Conservation (phyloP, 2,113 vertebrate species). For the Notechis scutatus region DNA sequence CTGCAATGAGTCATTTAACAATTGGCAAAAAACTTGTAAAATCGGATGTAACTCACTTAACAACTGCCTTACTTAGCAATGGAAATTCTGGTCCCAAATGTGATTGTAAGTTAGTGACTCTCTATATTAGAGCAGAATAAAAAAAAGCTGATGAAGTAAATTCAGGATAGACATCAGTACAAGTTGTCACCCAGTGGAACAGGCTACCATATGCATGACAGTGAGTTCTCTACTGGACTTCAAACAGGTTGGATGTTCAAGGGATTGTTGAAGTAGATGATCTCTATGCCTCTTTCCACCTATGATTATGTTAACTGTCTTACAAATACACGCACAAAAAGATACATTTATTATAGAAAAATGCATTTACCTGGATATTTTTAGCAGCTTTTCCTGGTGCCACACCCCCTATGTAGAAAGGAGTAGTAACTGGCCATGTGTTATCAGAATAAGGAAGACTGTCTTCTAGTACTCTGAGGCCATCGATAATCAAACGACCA, state of each 20-base stretch:
- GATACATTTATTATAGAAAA: background rate
- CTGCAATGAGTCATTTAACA: background rate
- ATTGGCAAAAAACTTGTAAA: background rate
- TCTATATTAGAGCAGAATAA: background rate
- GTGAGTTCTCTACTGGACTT: background rate
- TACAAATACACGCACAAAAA: background rate
- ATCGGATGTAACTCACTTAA: too few relatives aligned
- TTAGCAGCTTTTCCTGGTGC: slow-evolving; percentile 81
- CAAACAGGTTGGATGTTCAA: background rate
- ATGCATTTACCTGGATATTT: slow-evolving; percentile 82
- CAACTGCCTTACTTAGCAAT: too few relatives aligned
- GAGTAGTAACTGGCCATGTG: slow-evolving; percentile 76
- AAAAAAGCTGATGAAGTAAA: background rate
- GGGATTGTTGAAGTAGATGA: background rate
- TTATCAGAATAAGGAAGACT: slow-evolving; percentile 48
- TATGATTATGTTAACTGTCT: background rate
- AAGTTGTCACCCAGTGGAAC: background rate
- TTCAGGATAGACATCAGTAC: background rate
- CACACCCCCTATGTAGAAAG: slow-evolving; percentile 87
- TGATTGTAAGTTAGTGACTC: background rate
- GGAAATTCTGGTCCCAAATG: background rate
- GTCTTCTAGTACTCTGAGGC: slow-evolving; percentile 79
- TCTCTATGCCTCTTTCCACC: background rate
- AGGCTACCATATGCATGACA: background rate
- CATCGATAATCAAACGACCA: slow-evolving; percentile 84